Conservation (phyloP, 2,113 vertebrate genomes). For the Fukomys damarensis region DNA sequence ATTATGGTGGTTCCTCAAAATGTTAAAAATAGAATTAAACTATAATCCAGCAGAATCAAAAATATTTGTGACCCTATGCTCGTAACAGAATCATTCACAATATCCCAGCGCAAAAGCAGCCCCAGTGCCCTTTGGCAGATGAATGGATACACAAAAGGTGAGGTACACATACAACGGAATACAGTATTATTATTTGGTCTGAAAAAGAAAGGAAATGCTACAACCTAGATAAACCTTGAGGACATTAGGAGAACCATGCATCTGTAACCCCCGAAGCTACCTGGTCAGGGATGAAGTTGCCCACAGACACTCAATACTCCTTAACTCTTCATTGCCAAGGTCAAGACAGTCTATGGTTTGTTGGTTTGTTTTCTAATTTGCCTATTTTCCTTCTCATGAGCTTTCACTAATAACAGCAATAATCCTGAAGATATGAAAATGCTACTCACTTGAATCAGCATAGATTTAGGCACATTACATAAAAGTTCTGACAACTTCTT, state of each 20-base stretch:
- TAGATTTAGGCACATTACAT: not conserved
- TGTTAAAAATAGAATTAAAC: not conserved
- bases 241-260: not conserved
- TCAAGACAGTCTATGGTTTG: not conserved
- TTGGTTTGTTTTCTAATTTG: not conserved
- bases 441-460: not conserved
- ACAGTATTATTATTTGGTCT: not conserved
- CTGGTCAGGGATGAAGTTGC: not conserved
- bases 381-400: not conserved
- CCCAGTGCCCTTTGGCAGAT: not conserved
- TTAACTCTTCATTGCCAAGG: not conserved
- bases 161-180: not conserved
- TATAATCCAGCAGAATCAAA: not conserved
- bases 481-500: not conserved
- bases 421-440: not conserved
- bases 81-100: not conserved
- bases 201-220: not conserved
- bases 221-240: not conserved
- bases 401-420: not conserved
- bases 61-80: not conserved
- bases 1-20: not conserved
- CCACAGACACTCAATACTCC: not conserved
- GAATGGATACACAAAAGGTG: not conserved
- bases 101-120: not conserved
- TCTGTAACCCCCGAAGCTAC: not conserved